These are phyloP conservation scores for Drosophila mayaguana DNA, from an alignment of 2,888 invertebrate genomes.

Conservation along the genomic window DNA sequence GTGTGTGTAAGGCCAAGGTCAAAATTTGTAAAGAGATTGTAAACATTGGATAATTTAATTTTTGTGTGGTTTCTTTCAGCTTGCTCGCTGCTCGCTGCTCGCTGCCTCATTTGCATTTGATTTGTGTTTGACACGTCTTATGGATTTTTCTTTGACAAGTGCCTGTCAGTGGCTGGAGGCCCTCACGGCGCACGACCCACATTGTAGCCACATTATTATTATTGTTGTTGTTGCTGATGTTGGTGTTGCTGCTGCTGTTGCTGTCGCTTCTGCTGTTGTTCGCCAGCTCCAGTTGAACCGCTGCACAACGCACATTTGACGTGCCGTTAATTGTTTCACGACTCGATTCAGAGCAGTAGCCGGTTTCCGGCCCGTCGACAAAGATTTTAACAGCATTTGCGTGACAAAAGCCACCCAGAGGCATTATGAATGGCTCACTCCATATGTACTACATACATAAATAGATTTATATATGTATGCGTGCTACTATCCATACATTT, in stretches of 20 bases:
- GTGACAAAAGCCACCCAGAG: slow-evolving; percentile 64
- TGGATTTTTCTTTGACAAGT: slow-evolving; percentile 75
- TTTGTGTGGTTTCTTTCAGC: slow-evolving; percentile 42
- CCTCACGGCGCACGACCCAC: slow-evolving; percentile 67
- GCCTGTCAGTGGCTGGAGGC: slow-evolving; percentile 61
- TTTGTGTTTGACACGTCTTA: slow-evolving; percentile 70
- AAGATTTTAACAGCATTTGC: slow-evolving; percentile 59
- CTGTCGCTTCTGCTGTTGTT: slow-evolving; percentile 8
- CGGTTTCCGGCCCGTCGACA: slow-evolving; percentile 45
- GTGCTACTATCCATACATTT: not conserved
- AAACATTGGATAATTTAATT: slow-evolving; percentile 71
- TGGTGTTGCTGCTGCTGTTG: slow-evolving; percentile 3
- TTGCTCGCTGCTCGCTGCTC: slow-evolving; percentile 15
- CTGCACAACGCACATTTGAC: slow-evolving; percentile 37
- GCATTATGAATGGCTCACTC: slow-evolving; percentile 46
- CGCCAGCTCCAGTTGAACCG: slow-evolving; percentile 14
- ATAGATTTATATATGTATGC: not conserved
- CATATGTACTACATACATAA: not conserved
- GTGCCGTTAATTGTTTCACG: slow-evolving; percentile 72
- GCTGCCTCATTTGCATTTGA: slow-evolving; percentile 72
- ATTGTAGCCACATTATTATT: slow-evolving; percentile 30
- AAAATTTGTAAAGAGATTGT: slow-evolving; percentile 80
- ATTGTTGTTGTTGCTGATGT: slow-evolving; percentile 4
- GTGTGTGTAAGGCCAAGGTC: slow-evolving; percentile 75
- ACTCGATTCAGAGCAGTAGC: slow-evolving; percentile 26